Evolutionary conservation across 2,113 vertebrate species (phyloP).

Genomic region (Microcebus griseorufus): DNA sequence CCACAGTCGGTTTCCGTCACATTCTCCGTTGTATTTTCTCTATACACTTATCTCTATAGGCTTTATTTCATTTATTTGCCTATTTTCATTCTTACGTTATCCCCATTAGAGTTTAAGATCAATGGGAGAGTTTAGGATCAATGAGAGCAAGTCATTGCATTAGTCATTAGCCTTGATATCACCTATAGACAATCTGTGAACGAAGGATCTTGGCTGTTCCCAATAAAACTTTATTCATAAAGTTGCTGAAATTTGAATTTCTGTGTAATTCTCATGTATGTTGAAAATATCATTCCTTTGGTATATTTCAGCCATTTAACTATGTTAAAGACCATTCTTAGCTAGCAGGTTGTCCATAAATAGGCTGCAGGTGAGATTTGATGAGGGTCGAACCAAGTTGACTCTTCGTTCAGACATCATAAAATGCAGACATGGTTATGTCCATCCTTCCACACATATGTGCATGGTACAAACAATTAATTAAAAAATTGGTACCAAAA

Average conservation of each 20-base stretch:
- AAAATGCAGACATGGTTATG: not conserved
- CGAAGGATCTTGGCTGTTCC: not conserved
- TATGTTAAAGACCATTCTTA: not conserved
- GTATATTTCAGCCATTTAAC: not conserved
- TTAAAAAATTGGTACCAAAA: not conserved
- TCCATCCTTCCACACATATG: not conserved
- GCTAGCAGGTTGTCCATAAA: not conserved
- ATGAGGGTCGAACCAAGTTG: not conserved
- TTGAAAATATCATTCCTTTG: not conserved
- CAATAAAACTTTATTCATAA: not conserved
- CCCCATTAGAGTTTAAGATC: not conserved
- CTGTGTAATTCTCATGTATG: not conserved
- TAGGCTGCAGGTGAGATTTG: not conserved
- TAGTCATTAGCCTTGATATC: not conserved
- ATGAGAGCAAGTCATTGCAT: not conserved
- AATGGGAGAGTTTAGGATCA: not conserved
- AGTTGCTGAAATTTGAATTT: not conserved
- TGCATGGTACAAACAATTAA: not conserved
- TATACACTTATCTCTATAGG: not conserved
- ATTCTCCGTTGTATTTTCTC: not conserved
- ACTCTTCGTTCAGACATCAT: not conserved
- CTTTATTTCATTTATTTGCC: not conserved
- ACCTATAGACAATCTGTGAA: not conserved
- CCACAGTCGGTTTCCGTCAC: not conserved
- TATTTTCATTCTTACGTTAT: not conserved